Conservation (phyloP, 1,140 invertebrate genomes). For the Drosophila neocordata region DNA sequence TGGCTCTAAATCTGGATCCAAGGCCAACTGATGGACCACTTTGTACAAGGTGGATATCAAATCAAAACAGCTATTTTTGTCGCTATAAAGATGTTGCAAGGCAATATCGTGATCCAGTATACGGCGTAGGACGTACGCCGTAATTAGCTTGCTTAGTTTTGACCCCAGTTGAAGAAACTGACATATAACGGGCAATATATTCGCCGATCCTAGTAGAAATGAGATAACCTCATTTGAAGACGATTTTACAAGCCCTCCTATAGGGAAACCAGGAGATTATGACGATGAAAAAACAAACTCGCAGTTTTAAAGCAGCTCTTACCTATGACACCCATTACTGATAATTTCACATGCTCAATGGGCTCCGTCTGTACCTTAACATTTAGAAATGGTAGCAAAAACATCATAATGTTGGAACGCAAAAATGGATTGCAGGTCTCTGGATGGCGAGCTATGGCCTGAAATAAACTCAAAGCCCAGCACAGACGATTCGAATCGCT, state of each 20-base stretch:
- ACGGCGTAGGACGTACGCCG: slow-evolving; percentile 8
- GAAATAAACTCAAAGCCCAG: slow-evolving; percentile 1
- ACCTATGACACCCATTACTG: slow-evolving; percentile 17
- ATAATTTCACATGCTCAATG: slow-evolving; percentile 5
- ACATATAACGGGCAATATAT: not conserved
- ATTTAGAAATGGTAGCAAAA: slow-evolving; percentile 10
- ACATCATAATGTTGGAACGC: not conserved
- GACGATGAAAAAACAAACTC: not conserved
- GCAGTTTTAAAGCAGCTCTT: not conserved
- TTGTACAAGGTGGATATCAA: not conserved
- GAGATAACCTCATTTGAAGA: not conserved
- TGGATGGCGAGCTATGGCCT: slow-evolving; percentile 8
- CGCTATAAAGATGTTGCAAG: slow-evolving; percentile 6
- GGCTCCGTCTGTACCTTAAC: slow-evolving; percentile 1
- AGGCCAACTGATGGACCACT: slow-evolving; percentile 10
- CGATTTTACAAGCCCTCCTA: slow-evolving; percentile 8
- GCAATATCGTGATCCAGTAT: slow-evolving; percentile 3
- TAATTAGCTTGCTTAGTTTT: not conserved
- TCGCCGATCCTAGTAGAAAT: not conserved
- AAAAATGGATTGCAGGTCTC: slow-evolving; percentile 3
- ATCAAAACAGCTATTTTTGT: not conserved
- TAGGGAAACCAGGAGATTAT: too few species aligned
- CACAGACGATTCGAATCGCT: slow-evolving; percentile 6
- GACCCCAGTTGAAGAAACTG: slow-evolving; percentile 9
- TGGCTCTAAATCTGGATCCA: slow-evolving; percentile 5